Evolutionary conservation across 64 coral and sea anemone genomes (phyloP).

Genomic region (Stylophora pistillata): DNA sequence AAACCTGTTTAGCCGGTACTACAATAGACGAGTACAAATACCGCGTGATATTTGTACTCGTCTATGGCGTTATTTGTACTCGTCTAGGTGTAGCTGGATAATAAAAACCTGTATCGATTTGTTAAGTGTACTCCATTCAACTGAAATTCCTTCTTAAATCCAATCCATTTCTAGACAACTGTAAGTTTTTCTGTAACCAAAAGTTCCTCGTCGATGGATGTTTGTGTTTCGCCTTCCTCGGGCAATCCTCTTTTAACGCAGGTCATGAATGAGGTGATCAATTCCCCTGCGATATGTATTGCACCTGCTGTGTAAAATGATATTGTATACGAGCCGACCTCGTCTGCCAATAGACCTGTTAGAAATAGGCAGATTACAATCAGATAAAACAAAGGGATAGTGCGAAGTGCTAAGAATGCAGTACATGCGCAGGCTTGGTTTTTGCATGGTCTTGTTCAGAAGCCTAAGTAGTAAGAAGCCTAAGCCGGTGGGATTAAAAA

Average conservation of each 20-base stretch:
- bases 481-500: too few relatives aligned
- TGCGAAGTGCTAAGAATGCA: too few relatives aligned
- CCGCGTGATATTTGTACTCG: too few relatives aligned
- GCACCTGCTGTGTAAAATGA: not conserved
- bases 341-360: not conserved
- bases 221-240: not conserved
- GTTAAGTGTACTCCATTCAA: too few relatives aligned
- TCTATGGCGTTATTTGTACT: too few relatives aligned
- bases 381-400: not conserved
- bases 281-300: not conserved
- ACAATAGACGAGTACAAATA: too few relatives aligned
- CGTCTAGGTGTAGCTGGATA: too few relatives aligned
- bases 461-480: too few relatives aligned
- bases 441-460: too few relatives aligned
- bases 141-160: not conserved
- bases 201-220: not conserved
- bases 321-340: not conserved
- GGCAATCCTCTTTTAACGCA: not conserved
- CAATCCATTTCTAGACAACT: not conserved
- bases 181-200: constrained; percentile 9
- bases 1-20: too few relatives aligned
- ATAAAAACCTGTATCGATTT: too few relatives aligned
- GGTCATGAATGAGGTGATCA: not conserved
- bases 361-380: not conserved
- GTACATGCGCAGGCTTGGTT: too few relatives aligned